These are phyloP conservation scores for Gadus chalcogrammus DNA, from an alignment of 2,113 vertebrate genomes.

Conservation along the genomic window DNA sequence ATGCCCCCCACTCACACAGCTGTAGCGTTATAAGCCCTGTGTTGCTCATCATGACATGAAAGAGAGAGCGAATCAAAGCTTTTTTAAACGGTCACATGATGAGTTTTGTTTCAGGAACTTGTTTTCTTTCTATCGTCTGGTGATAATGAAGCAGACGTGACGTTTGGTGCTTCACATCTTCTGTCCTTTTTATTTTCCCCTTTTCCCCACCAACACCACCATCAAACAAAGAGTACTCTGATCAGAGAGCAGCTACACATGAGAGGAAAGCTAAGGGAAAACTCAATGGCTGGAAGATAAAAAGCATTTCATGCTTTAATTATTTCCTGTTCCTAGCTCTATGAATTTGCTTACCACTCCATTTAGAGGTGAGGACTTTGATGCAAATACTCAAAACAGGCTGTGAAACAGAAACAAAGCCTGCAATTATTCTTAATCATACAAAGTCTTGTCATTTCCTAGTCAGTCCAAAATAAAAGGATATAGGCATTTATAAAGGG, in stretches of 20 bases:
- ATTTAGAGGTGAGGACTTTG: constrained; percentile 53
- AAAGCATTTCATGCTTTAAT: constrained; percentile 64
- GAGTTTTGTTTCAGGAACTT: constrained; percentile 67
- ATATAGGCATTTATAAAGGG: too few species aligned
- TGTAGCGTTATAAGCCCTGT: constrained; percentile 15
- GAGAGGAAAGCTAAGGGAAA: constrained; percentile 37
- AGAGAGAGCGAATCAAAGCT: constrained; percentile 67
- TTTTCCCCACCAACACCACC: constrained; percentile 15
- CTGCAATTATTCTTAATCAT: too few species aligned
- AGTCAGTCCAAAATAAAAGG: too few species aligned
- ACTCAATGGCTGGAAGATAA: constrained; percentile 55
- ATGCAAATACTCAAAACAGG: constrained; percentile 44
- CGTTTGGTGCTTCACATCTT: constrained; percentile 53
- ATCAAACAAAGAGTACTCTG: constrained; percentile 69
- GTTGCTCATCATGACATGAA: constrained; percentile 66
- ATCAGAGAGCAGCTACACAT: constrained; percentile 34
- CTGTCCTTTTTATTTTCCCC: constrained; percentile 33
- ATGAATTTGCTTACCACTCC: constrained; percentile 68
- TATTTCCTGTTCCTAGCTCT: constrained; percentile 60
- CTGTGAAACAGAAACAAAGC: constrained; percentile 32
- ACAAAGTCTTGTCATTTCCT: too few species aligned
- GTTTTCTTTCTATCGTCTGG: constrained; percentile 41
- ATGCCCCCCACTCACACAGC: constrained; percentile 11
- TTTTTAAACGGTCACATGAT: constrained; percentile 34
- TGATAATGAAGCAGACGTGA: constrained; percentile 71